phyloP scores from a whole-genome alignment of 2,797 vertebrate genomes.

The Dendrocincla tyrannina region DNA sequence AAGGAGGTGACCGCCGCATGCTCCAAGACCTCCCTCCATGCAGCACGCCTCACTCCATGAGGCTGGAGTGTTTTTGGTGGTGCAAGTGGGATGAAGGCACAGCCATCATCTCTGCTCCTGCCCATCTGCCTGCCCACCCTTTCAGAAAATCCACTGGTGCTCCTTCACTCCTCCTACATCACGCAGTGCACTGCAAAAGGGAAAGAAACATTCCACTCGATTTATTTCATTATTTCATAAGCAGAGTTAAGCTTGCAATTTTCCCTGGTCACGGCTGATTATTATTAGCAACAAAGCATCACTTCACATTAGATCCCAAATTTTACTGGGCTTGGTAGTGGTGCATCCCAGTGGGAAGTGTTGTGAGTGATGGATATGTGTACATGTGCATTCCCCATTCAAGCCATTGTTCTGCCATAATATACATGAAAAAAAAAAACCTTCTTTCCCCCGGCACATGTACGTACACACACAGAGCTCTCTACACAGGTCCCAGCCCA shows the following conservation, averaged over 20 bases:
- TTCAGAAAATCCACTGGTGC: background rate
- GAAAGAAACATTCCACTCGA: background rate
- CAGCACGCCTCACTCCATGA: background rate
- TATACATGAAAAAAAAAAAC: background rate
- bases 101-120: background rate
- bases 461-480: background rate
- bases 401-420: background rate
- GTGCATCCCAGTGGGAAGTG: background rate
- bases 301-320: background rate
- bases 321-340: background rate
- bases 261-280: background rate
- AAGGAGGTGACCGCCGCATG: background rate
- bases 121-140: background rate
- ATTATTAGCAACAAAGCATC: background rate
- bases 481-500: background rate
- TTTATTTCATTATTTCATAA: conserved; percentile 14
- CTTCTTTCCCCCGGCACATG: background rate
- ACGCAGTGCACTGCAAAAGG: rapidly evolving
- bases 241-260: background rate
- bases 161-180: background rate
- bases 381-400: background rate
- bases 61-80: rapidly evolving
- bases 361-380: rapidly evolving
- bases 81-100: background rate
- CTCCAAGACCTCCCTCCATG: background rate